Evolutionary conservation across 2,797 vertebrate species (phyloP).

Genomic region (Gymnoscopelus braueri): DNA sequence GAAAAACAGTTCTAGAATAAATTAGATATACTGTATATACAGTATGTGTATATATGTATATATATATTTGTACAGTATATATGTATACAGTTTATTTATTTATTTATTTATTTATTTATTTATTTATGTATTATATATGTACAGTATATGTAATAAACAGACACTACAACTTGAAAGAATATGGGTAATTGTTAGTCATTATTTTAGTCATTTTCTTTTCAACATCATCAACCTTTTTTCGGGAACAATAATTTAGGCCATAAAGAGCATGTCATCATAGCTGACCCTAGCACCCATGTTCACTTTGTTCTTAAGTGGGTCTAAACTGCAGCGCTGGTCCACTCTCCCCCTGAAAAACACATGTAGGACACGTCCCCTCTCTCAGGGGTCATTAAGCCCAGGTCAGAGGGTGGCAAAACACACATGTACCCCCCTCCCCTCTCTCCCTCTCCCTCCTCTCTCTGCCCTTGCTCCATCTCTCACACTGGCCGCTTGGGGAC

Average conservation of each 20-base stretch:
- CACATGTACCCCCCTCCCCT: constrained; percentile 71
- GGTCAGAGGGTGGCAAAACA: constrained; percentile 77
- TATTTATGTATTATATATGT: no score
- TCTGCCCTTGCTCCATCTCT: constrained; percentile 7
- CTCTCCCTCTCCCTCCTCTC: constrained; percentile 13
- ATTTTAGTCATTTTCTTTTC: constrained; percentile 24
- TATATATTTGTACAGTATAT: no score
- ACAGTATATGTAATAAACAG: no score
- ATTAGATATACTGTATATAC: no score
- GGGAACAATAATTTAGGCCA: constrained; percentile 59
- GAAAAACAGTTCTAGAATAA: neutral
- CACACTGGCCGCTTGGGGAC: constrained; percentile 22
- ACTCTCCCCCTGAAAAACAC: constrained; percentile 64
- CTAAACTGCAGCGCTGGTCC: constrained; percentile 64
- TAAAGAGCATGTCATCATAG: constrained; percentile 63
- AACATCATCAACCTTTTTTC: constrained; percentile 17
- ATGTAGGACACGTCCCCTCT: constrained; percentile 70
- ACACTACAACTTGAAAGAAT: no score
- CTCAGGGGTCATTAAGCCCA: constrained; percentile 73
- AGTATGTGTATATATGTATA: no score
- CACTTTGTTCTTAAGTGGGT: constrained; percentile 69
- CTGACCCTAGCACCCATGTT: constrained; percentile 60
- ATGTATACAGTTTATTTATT: no score
- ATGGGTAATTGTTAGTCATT: neutral
- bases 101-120: no score